phyloP scores from a whole-genome alignment of 2,888 invertebrate genomes.

The Cantharis flavilabris region DNA sequence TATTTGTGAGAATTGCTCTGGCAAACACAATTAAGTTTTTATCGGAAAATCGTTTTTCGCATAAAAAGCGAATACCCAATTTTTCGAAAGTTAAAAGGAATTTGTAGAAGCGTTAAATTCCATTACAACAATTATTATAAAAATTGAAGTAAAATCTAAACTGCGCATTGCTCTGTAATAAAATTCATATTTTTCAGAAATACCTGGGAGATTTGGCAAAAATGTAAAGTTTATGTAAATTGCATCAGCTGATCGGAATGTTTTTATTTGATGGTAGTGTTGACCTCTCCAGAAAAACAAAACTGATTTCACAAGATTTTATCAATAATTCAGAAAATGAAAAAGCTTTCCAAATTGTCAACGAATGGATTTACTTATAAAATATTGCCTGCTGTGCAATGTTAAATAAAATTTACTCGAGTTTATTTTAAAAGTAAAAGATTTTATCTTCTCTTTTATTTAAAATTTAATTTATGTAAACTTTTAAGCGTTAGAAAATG shows the following conservation, averaged over 20 bases:
- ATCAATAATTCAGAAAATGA: conserved; percentile 11
- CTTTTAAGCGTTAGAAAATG: not conserved
- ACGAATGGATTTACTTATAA: not conserved
- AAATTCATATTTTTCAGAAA: not conserved
- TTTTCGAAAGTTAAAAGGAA: not conserved
- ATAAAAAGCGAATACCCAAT: not conserved
- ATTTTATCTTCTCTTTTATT: not conserved
- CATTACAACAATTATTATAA: not conserved
- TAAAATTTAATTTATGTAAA: not conserved
- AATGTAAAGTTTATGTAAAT: not conserved
- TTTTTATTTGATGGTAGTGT: conserved; percentile 2
- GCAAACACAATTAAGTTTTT: not conserved
- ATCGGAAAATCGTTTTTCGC: not conserved
- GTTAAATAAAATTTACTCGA: not conserved
- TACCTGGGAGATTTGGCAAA: not conserved
- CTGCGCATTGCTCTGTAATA: not conserved
- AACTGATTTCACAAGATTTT: conserved; percentile 2
- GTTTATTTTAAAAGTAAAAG: not conserved
- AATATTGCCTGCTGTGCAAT: not conserved
- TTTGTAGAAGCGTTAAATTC: not conserved
- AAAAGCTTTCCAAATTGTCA: not conserved
- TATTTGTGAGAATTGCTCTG: not conserved
- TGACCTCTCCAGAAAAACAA: not conserved
- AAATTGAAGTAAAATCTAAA: not conserved
- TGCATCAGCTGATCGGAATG: not conserved